Evolutionary conservation across 92 coral and sea anemone species (phyloP).

Genomic region (Porites divaricata): DNA sequence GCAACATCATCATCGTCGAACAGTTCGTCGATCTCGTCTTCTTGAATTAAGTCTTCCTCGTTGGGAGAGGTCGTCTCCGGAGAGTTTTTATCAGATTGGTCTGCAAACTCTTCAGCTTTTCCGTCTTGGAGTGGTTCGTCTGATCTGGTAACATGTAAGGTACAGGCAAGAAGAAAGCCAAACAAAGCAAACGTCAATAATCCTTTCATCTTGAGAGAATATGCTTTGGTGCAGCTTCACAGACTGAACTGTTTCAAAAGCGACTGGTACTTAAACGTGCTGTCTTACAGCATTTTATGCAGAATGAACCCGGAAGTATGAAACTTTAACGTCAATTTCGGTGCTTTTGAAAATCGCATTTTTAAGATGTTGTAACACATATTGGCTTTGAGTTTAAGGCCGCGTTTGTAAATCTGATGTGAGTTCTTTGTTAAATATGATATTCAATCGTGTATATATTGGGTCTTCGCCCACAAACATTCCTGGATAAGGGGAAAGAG

Average conservation of each 20-base stretch:
- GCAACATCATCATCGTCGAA: not conserved
- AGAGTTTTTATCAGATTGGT: not conserved
- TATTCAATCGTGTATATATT: too few relatives aligned
- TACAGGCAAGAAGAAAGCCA: not conserved
- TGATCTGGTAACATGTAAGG: not conserved
- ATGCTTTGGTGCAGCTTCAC: not conserved
- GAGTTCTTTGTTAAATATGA: too few relatives aligned
- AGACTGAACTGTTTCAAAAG: not conserved
- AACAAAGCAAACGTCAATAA: not conserved
- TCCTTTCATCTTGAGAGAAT: not conserved
- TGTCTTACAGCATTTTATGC: not conserved
- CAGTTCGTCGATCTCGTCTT: not conserved
- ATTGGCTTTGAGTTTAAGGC: too few relatives aligned
- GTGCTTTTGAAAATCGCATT: too few relatives aligned
- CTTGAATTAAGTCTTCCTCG: not conserved
- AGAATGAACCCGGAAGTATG: not conserved
- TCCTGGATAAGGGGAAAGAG: too few relatives aligned
- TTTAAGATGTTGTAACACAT: too few relatives aligned
- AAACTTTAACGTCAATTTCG: too few relatives aligned
- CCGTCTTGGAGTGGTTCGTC: not conserved
- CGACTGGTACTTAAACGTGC: not conserved
- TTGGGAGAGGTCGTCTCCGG: too few relatives aligned
- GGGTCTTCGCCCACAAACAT: too few relatives aligned
- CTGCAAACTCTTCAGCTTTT: not conserved
- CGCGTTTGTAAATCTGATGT: too few relatives aligned